Conservation (phyloP, 2,888 invertebrate species). For the Smittia aterrima region DNA sequence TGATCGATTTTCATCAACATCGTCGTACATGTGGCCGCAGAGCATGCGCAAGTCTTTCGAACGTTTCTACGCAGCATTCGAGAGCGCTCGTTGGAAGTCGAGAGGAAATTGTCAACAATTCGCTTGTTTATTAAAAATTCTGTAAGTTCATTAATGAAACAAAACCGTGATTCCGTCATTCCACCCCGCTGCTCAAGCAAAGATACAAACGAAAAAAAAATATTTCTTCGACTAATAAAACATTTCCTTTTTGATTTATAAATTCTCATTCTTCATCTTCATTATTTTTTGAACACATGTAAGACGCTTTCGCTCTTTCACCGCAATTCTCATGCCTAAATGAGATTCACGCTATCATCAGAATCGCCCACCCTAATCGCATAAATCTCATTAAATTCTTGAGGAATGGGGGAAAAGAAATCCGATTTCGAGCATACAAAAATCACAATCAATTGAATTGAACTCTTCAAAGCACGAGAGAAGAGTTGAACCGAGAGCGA, state of each 20-base stretch:
- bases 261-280: neutral
- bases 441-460: too few species aligned
- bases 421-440: too few species aligned
- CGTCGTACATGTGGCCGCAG: neutral
- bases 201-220: neutral
- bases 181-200: neutral
- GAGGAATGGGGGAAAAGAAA: too few species aligned
- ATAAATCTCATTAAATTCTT: too few species aligned
- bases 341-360: neutral
- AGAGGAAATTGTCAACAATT: neutral
- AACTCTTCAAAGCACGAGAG: too few species aligned
- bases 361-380: neutral
- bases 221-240: neutral
- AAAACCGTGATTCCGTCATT: neutral
- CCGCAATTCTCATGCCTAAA: neutral
- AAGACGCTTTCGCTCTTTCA: neutral
- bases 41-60: neutral
- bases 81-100: neutral
- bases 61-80: neutral
- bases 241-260: conserved; percentile 4
- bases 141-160: neutral
- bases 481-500: too few species aligned
- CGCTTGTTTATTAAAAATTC: neutral
- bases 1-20: conserved; percentile 11
- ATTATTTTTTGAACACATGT: neutral